Evolutionary conservation across 2,797 vertebrate genomes (phyloP).

Genomic region (Furcifer pardalis): DNA sequence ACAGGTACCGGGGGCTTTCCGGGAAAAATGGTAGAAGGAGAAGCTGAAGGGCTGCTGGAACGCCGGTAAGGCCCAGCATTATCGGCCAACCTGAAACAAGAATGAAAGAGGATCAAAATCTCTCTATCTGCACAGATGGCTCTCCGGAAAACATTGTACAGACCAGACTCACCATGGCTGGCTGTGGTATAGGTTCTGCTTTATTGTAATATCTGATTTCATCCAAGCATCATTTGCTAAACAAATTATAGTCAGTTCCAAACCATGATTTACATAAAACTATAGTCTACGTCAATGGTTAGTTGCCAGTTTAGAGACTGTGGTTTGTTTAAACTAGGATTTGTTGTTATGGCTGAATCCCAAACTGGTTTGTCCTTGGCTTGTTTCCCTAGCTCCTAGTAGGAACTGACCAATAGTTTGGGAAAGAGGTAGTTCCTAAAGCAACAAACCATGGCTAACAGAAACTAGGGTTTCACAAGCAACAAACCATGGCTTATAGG

Average conservation of each 20-base stretch:
- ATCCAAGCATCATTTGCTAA: too few species aligned
- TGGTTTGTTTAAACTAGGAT: neutral
- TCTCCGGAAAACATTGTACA: neutral
- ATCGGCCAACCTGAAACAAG: conserved; percentile 81
- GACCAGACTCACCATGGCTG: neutral
- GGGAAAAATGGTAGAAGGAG: conserved; percentile 88
- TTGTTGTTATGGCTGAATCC: neutral
- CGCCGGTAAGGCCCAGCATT: conserved; percentile 87
- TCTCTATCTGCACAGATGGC: too few species aligned
- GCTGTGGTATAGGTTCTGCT: neutral
- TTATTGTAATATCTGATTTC: neutral
- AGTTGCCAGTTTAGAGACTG: neutral
- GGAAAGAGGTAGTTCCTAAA: neutral
- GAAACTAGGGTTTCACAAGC: too few species aligned
- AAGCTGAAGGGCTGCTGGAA: conserved; percentile 86
- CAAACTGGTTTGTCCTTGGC: neutral
- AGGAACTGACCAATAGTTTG: neutral
- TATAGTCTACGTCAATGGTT: neutral
- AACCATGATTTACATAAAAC: neutral
- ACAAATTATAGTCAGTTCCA: neutral
- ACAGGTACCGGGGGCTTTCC: conserved; percentile 92
- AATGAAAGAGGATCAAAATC: accelerated
- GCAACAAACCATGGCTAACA: too few species aligned
- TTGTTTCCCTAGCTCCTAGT: neutral
- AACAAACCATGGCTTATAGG: too few species aligned